Base-by-base conservation (phyloP, 2,113 vertebrate species). In the Proteles cristata region DNA sequence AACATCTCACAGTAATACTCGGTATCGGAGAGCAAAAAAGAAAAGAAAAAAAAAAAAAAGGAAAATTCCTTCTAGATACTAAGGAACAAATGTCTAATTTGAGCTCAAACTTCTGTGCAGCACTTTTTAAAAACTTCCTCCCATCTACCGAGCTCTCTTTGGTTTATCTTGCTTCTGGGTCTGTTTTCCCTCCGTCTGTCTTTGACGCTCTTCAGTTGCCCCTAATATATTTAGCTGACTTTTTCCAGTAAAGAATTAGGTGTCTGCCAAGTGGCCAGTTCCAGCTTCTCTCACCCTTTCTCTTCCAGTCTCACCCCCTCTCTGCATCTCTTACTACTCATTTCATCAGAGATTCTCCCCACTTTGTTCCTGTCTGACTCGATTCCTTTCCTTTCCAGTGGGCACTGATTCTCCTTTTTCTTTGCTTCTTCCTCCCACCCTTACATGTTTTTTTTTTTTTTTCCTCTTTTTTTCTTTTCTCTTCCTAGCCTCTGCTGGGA, bases 161-260 rank as follows among this genome's bases (percentile, higher is more conserved):
- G 35, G 39, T 66, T 93, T 66, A 39, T 92, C 97, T 88, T 58
- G 53, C 69, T 19, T 58, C 68, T 7, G 4, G 48, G 26, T 61
- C 88, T 97, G 50, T 90, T 90, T 92, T 88, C 43, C 80, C 10
- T 87, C 80, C 0, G 0, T 45, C 81, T 85, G 68, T 31, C 94
- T 93, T 76, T 84, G 81, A 84, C 39, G 33, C 43, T 91, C 28
- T 74, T 88, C 21, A 55, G 23, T 88, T 80, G 50, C 74, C 69
- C 50, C 33, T 90, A 43, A 84, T 48, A 88, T 15, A 69, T 48
- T 94, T 76, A 69, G 21, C 83, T 33, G 68, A 66, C 33, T 81
- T 97, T 95, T 95, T 93, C 83, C 69, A 50, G 73, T 69, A 93
- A 92, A 84, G 63, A 66, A 81, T n/a, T 11, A 50, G 16, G 19